Evolutionary conservation across 1,140 invertebrate genomes (phyloP).

Genomic region (Aethina tumida): DNA sequence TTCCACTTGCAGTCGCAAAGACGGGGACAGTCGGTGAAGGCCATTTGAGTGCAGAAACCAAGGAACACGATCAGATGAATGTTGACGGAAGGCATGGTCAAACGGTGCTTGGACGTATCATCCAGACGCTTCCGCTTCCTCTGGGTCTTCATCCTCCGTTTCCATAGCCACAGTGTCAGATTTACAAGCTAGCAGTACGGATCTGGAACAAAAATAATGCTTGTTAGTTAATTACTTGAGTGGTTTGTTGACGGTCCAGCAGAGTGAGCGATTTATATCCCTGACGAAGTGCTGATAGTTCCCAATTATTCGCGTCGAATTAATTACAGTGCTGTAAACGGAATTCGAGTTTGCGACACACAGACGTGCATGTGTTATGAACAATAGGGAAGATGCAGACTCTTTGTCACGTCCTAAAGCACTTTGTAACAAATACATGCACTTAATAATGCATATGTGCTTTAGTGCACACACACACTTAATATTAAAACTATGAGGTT

Average conservation of each 20-base stretch:
- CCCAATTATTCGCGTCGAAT: background rate
- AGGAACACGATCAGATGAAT: conserved; percentile 19
- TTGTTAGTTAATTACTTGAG: too few species aligned
- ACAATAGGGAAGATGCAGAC: too few species aligned
- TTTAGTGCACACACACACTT: too few species aligned
- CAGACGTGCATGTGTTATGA: too few species aligned
- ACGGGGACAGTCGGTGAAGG: conserved; percentile 51
- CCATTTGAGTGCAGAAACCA: conserved; percentile 21
- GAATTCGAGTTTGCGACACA: too few species aligned
- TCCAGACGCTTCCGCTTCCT: conserved; percentile 7
- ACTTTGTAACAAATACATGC: too few species aligned
- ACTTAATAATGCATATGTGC: too few species aligned
- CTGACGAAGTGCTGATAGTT: background rate
- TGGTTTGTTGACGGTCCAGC: too few species aligned
- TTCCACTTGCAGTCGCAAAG: conserved; percentile 80
- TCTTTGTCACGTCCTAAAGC: too few species aligned
- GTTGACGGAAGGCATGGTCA: conserved; percentile 16
- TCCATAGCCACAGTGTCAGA: conserved; percentile 23
- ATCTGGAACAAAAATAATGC: too few species aligned
- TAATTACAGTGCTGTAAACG: background rate
- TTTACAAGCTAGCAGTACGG: too few species aligned
- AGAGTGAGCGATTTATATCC: background rate
- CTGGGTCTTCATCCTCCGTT: conserved; percentile 28
- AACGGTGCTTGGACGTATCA: conserved; percentile 8
- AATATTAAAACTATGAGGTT: too few species aligned